These are phyloP conservation scores for Laodelphax striatellus DNA, from an alignment of 1,140 invertebrate genomes.

Conservation along the genomic window DNA sequence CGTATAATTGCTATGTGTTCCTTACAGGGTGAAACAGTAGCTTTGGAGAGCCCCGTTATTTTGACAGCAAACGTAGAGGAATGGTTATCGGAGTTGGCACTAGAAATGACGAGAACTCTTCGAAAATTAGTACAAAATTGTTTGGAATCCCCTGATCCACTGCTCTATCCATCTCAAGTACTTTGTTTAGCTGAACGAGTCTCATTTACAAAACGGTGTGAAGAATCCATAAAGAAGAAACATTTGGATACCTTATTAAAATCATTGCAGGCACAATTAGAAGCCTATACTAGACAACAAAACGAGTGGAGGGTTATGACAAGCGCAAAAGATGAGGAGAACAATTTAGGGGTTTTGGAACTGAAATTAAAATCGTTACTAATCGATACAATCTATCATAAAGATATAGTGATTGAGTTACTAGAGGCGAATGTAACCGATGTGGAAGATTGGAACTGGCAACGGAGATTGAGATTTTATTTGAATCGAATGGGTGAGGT, in stretches of 20 bases:
- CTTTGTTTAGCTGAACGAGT: slow-evolving; percentile 57
- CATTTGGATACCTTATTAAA: neutral
- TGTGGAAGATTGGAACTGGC: slow-evolving; percentile 80
- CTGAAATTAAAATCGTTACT: slow-evolving; percentile 70
- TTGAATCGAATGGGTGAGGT: slow-evolving; percentile 33
- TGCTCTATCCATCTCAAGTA: slow-evolving; percentile 77
- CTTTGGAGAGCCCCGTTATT: slow-evolving; percentile 58
- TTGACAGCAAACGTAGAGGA: slow-evolving; percentile 72
- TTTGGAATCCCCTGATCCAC: slow-evolving; percentile 55
- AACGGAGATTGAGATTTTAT: slow-evolving; percentile 77
- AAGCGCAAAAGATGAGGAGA: slow-evolving; percentile 23
- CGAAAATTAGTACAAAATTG: slow-evolving; percentile 54
- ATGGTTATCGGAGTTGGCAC: slow-evolving; percentile 71
- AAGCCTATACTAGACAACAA: slow-evolving; percentile 47
- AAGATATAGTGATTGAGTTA: slow-evolving; percentile 67
- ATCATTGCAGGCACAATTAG: slow-evolving; percentile 39
- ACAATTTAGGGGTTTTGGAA: slow-evolving; percentile 33
- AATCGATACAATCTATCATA: slow-evolving; percentile 86
- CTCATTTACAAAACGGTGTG: slow-evolving; percentile 68
- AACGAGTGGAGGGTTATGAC: slow-evolving; percentile 21
- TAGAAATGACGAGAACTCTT: slow-evolving; percentile 72
- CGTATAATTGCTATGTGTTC: slow-evolving; percentile 66
- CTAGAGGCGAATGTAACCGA: slow-evolving; percentile 51
- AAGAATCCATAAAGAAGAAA: slow-evolving; percentile 53
- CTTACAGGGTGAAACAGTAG: slow-evolving; percentile 73